phyloP scores from a whole-genome alignment of 2,113 vertebrate genomes.

The Otocyon megalotis region DNA sequence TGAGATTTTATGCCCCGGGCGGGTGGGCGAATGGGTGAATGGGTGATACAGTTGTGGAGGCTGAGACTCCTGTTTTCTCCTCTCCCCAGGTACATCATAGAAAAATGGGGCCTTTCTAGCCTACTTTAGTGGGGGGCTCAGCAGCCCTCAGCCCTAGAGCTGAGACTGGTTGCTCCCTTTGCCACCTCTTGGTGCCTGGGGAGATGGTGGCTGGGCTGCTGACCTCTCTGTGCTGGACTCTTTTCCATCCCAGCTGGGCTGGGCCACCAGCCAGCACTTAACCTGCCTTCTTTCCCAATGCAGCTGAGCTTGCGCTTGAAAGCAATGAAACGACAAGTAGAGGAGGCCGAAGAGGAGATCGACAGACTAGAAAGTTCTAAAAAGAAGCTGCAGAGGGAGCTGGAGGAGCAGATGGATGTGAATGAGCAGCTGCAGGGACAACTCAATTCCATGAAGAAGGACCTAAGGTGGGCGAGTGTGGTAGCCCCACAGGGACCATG shows the following conservation, averaged over 20 bases:
- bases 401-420: slow-evolving; percentile 95
- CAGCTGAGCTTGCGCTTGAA: slow-evolving; percentile 97
- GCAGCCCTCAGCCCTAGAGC: background rate
- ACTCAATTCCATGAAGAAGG: slow-evolving; percentile 91
- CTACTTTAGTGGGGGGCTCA: background rate
- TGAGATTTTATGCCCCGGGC: background rate
- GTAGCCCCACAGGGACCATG: accelerated
- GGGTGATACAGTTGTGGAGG: accelerated
- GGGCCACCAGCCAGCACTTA: accelerated
- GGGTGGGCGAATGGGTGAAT: accelerated
- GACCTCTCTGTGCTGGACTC: background rate
- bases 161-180: background rate
- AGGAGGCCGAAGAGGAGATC: slow-evolving; percentile 97
- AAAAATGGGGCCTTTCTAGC: background rate
- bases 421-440: slow-evolving; percentile 96
- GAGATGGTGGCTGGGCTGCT: background rate
- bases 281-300: background rate
- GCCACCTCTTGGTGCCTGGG: background rate
- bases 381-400: slow-evolving; percentile 91
- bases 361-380: slow-evolving; percentile 95
- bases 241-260: accelerated
- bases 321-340: slow-evolving; percentile 97
- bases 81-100: accelerated
- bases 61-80: background rate
- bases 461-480: slow-evolving; percentile 90